Evolutionary conservation across 2,888 invertebrate genomes (phyloP).

Genomic region (Amphipoea lucens): DNA sequence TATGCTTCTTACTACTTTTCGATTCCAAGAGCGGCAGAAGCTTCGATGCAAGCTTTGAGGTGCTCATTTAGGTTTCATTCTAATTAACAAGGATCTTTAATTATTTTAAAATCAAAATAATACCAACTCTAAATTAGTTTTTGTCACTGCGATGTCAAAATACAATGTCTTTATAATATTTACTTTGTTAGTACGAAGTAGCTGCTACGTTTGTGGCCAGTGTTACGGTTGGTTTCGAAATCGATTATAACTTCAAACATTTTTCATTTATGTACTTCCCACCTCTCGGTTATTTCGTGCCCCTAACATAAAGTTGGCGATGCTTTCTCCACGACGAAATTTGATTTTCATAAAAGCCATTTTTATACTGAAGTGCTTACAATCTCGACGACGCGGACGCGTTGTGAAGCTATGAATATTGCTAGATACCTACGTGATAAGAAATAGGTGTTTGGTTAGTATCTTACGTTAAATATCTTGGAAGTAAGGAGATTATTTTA

Average conservation of each 20-base stretch:
- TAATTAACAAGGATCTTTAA: not conserved
- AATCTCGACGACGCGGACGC: slow-evolving; percentile 31
- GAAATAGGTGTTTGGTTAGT: slow-evolving; percentile 10
- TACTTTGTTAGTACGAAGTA: not conserved
- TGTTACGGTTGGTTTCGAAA: slow-evolving; percentile 12
- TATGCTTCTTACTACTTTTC: not conserved
- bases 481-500: not conserved
- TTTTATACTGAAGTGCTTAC: slow-evolving; percentile 58
- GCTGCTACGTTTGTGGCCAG: slow-evolving; percentile 20
- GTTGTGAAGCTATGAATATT: slow-evolving; percentile 33
- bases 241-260: slow-evolving; percentile 12
- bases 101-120: not conserved
- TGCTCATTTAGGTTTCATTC: slow-evolving; percentile 38
- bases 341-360: slow-evolving; percentile 69
- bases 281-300: slow-evolving; percentile 24
- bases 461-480: not conserved
- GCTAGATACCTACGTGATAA: slow-evolving; percentile 21
- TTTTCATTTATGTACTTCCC: slow-evolving; percentile 17
- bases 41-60: slow-evolving; percentile 14
- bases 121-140: not conserved
- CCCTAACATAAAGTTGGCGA: slow-evolving; percentile 44
- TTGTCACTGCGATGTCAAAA: slow-evolving; percentile 30
- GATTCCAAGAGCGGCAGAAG: not conserved
- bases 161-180: slow-evolving; percentile 8
- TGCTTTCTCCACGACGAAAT: slow-evolving; percentile 62